Evolutionary conservation across 2,113 vertebrate genomes (phyloP).

Genomic region (Macaca mulatta): DNA sequence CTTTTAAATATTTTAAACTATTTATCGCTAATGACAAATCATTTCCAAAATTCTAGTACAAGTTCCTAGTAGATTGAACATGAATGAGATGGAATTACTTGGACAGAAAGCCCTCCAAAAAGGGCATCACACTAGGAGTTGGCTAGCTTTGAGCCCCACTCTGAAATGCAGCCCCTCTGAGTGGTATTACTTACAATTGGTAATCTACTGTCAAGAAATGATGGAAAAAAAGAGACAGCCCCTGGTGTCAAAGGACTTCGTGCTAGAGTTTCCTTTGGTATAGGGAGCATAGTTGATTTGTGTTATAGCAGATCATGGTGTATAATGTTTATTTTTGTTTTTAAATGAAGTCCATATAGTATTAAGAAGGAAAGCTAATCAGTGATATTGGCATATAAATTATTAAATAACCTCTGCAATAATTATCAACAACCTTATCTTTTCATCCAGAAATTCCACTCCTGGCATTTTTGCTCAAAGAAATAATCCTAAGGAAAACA

Average conservation of each 20-base stretch:
- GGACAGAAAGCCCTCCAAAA: not conserved
- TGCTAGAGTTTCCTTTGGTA: not conserved
- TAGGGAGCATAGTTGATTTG: not conserved
- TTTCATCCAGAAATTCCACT: constrained; percentile 15
- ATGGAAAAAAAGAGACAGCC: not conserved
- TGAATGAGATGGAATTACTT: not conserved
- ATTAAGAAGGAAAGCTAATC: not conserved
- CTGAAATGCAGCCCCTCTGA: not conserved
- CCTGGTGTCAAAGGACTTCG: not conserved
- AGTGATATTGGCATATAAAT: not conserved
- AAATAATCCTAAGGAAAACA: not conserved
- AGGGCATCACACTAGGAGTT: not conserved
- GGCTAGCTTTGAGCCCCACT: not conserved
- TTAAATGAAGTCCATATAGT: not conserved
- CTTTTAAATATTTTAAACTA: constrained; percentile 9
- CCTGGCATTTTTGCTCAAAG: not conserved
- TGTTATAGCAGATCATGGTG: not conserved
- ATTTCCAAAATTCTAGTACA: not conserved
- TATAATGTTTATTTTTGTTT: not conserved
- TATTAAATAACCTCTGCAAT: not conserved
- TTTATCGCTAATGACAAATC: not conserved
- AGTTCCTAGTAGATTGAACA: not conserved
- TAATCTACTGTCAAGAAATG: not conserved
- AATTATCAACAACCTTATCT: not conserved
- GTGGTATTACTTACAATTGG: not conserved